Conservation (phyloP, 2,797 vertebrate genomes). For the Coregonus sp. region DNA sequence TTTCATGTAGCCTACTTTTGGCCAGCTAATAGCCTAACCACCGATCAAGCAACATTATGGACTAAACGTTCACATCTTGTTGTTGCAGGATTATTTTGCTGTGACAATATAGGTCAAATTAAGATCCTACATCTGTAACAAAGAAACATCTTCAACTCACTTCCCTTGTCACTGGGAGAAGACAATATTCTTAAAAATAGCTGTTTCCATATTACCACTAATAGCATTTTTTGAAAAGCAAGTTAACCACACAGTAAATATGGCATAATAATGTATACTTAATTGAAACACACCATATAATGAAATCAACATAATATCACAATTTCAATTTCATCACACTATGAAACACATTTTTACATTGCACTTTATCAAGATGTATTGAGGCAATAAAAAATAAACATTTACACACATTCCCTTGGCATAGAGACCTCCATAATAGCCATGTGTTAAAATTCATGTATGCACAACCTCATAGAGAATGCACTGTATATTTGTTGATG, state of each 20-base stretch:
- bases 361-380: conserved; percentile 24
- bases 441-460: conserved; percentile 34
- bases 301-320: conserved; percentile 32
- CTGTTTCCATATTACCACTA: no score
- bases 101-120: no score
- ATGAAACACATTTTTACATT: conserved; percentile 25
- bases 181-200: no score
- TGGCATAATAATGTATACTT: neutral
- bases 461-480: conserved; percentile 25
- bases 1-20: no score
- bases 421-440: conserved; percentile 13
- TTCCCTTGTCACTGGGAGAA: no score
- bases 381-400: neutral
- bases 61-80: no score
- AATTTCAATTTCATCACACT: conserved; percentile 27
- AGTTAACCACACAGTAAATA: neutral
- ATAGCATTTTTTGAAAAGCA: no score
- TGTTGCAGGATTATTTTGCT: no score
- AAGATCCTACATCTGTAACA: no score
- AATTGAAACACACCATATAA: neutral
- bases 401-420: neutral
- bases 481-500: conserved; percentile 38
- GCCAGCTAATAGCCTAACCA: no score
- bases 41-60: no score
- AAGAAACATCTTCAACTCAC: no score